Evolutionary conservation across 2,113 vertebrate genomes (phyloP).

Genomic region (Dendropsophus ebraccatus): DNA sequence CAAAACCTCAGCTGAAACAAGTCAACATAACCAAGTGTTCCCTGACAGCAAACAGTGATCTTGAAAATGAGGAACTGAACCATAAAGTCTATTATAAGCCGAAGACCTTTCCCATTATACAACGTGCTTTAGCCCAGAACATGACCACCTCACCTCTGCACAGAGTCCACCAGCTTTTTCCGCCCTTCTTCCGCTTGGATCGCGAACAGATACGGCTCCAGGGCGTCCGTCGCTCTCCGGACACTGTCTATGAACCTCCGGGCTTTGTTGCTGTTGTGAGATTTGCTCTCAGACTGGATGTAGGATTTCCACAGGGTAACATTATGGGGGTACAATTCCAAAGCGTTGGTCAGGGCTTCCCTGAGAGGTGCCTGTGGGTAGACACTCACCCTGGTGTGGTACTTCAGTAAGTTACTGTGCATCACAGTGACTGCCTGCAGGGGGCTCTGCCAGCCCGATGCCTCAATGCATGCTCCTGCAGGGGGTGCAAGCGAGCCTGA

Average conservation of each 20-base stretch:
- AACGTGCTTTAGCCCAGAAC: too few species aligned
- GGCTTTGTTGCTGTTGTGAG: slow-evolving; percentile 83
- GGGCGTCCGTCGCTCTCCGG: slow-evolving; percentile 69
- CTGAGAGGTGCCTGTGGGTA: slow-evolving; percentile 84
- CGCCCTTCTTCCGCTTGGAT: slow-evolving; percentile 88
- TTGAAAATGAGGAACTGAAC: not conserved
- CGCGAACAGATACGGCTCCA: slow-evolving; percentile 89
- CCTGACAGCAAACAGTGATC: not conserved
- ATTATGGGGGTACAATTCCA: slow-evolving; percentile 78
- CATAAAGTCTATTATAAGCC: not conserved
- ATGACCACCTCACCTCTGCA: slow-evolving; percentile 80
- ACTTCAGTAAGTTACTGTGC: slow-evolving; percentile 78
- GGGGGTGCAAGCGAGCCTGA: slow-evolving; percentile 57
- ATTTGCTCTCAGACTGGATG: slow-evolving; percentile 82
- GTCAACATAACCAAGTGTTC: not conserved
- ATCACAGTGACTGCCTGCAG: slow-evolving; percentile 80
- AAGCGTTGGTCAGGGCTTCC: slow-evolving; percentile 75
- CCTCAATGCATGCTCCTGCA: not conserved
- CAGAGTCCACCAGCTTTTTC: slow-evolving; percentile 82
- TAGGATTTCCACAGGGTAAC: slow-evolving; percentile 84
- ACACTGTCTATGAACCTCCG: slow-evolving; percentile 85
- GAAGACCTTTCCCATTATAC: too few species aligned
- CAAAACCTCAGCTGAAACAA: not conserved
- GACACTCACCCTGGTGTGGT: slow-evolving; percentile 76
- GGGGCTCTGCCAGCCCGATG: slow-evolving; percentile 61